These are phyloP conservation scores for Scomber colias DNA, from an alignment of 2,113 vertebrate species.

Conservation along the genomic window DNA sequence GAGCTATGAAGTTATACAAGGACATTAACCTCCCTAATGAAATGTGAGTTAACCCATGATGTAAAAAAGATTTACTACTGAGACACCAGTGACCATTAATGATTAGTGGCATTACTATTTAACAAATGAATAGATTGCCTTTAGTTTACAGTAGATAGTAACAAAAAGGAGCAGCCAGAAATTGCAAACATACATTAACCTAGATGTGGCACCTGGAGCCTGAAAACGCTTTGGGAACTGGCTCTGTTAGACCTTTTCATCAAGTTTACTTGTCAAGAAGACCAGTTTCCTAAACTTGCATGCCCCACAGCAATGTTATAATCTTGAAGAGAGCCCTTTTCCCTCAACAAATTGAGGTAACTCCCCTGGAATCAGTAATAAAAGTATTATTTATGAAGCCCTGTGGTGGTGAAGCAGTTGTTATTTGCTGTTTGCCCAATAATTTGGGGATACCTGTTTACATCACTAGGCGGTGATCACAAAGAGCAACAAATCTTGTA, in stretches of 20 bases:
- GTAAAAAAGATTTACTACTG: background rate
- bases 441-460: constrained; percentile 31
- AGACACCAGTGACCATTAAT: background rate
- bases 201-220: background rate
- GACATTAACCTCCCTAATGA: background rate
- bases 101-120: background rate
- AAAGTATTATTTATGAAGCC: constrained; percentile 40
- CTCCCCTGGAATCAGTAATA: constrained; percentile 24
- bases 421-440: constrained; percentile 42
- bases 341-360: constrained; percentile 5
- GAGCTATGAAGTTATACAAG: too few species aligned
- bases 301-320: constrained; percentile 2
- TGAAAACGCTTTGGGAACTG: background rate
- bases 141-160: too few species aligned
- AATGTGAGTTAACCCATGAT: background rate
- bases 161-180: too few species aligned
- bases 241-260: background rate
- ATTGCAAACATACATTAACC: background rate
- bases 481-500: constrained; percentile 1
- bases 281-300: background rate
- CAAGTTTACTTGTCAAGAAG: background rate
- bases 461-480: constrained; percentile 31
- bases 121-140: too few species aligned
- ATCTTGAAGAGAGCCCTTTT: background rate
- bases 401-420: constrained; percentile 15